Evolutionary conservation across 2,113 vertebrate genomes (phyloP).

Genomic region (Arvicanthis niloticus): DNA sequence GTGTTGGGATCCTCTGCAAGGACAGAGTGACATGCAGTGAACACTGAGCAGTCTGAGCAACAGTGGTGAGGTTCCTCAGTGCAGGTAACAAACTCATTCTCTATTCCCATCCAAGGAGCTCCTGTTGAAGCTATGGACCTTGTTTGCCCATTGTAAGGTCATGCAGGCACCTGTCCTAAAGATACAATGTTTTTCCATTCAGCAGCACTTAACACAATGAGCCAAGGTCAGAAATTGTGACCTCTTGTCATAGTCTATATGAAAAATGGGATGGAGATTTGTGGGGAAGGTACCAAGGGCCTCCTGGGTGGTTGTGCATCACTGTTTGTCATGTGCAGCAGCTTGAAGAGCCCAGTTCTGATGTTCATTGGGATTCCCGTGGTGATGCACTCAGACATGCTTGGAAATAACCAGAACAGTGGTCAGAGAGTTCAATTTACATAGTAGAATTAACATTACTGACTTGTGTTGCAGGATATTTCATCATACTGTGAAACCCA

Average conservation of each 20-base stretch:
- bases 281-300: constrained; percentile 88
- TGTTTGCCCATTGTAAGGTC: background rate
- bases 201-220: background rate
- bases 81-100: background rate
- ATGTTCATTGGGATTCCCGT: constrained; percentile 99
- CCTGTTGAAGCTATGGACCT: rapidly evolving
- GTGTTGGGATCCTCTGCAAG: rapidly evolving
- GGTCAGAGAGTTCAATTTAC: background rate
- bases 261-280: constrained; percentile 92
- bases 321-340: constrained; percentile 93
- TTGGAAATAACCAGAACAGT: constrained; percentile 82
- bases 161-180: background rate
- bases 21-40: background rate
- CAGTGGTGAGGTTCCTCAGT: background rate
- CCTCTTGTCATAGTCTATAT: constrained; percentile 84
- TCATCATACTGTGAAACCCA: too few species aligned
- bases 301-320: too few species aligned
- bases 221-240: background rate
- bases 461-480: background rate
- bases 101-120: background rate
- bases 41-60: too few species aligned
- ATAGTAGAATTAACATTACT: background rate
- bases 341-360: constrained; percentile 97
- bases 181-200: background rate
- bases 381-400: constrained; percentile 98